Evolutionary conservation across 2,113 vertebrate genomes (phyloP).

Genomic region (Albula glossodonta): DNA sequence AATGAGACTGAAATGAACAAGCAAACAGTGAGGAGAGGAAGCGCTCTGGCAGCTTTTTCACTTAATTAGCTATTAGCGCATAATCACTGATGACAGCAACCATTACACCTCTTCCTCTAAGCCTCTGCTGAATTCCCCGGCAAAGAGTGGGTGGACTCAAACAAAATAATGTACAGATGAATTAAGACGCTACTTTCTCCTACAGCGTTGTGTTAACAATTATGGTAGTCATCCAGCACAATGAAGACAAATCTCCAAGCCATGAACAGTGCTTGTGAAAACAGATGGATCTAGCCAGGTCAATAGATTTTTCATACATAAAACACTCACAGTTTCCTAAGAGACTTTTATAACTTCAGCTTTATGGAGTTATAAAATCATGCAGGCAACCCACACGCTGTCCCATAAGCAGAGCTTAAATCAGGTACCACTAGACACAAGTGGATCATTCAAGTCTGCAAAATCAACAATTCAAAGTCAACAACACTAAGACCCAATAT

Average conservation of each 20-base stretch:
- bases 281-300: not conserved
- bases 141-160: not conserved
- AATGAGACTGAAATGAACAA: not conserved
- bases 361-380: not conserved
- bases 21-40: not conserved
- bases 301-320: not conserved
- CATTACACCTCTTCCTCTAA: not conserved
- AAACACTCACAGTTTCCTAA: not conserved
- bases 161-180: not conserved
- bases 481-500: no score
- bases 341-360: constrained; percentile 35
- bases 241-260: not conserved
- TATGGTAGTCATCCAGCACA: not conserved
- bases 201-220: not conserved
- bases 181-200: not conserved
- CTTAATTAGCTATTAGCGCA: not conserved
- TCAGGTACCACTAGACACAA: no score
- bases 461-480: no score
- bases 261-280: not conserved
- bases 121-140: not conserved
- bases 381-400: not conserved
- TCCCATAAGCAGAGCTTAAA: no score
- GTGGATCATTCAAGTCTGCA: no score
- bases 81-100: not conserved
- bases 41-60: not conserved